phyloP scores from a whole-genome alignment of 2,797 vertebrate genomes.

The Tenualosa ilisha region DNA sequence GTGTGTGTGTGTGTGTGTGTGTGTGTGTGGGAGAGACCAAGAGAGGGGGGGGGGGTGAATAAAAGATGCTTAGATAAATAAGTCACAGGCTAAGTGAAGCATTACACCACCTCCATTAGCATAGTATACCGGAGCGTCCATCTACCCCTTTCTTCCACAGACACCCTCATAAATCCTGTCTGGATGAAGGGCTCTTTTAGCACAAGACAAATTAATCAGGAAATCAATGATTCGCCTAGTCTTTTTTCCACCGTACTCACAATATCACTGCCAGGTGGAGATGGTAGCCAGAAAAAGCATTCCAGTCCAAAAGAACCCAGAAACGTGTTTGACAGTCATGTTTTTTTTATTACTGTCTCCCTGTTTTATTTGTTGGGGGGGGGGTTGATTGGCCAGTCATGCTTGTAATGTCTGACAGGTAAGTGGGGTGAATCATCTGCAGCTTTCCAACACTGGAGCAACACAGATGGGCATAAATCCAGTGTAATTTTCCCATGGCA shows the following conservation, averaged over 20 bases:
- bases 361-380: not conserved
- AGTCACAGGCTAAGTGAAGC: not conserved
- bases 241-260: not conserved
- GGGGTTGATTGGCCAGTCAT: not conserved
- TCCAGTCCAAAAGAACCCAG: not conserved
- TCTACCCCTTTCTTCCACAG: not conserved
- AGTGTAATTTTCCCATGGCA: not conserved
- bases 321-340: not conserved
- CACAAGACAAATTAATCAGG: slow-evolving; percentile 21
- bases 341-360: not conserved
- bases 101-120: not conserved
- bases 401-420: not conserved
- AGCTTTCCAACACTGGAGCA: not conserved
- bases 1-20: not conserved
- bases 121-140: not conserved
- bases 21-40: not conserved
- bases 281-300: not conserved
- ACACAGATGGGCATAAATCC: not conserved
- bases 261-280: not conserved
- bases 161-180: not conserved
- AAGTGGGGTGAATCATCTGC: not conserved
- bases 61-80: not conserved
- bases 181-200: slow-evolving; percentile 19
- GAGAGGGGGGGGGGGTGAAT: not conserved
- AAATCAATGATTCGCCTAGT: not conserved